Conservation (phyloP, 2,888 invertebrate genomes). For the Dryadula phaetusa region DNA sequence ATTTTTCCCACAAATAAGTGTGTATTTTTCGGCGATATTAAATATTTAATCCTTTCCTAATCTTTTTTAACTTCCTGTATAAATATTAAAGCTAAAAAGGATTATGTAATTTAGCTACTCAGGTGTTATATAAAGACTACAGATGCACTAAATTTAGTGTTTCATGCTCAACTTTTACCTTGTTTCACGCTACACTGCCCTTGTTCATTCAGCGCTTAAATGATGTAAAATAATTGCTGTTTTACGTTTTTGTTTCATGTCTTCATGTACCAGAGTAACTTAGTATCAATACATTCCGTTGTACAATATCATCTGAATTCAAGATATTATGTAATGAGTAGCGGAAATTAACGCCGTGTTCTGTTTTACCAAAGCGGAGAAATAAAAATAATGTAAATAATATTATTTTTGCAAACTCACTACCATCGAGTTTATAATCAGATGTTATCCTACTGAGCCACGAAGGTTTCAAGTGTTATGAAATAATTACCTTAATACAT, state of each 20-base stretch:
- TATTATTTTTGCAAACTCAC: too few relatives aligned
- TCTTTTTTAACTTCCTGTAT: not conserved
- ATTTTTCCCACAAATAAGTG: too few relatives aligned
- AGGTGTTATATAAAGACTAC: not conserved
- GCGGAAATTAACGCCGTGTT: too few relatives aligned
- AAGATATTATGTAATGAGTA: too few relatives aligned
- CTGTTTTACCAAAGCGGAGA: too few relatives aligned
- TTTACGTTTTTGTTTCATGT: not conserved
- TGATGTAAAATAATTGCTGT: not conserved
- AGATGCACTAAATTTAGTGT: conserved; percentile 6
- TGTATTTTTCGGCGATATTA: too few relatives aligned
- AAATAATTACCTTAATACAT: not conserved
- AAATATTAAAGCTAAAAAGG: not conserved
- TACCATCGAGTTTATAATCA: too few relatives aligned
- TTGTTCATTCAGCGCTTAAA: not conserved
- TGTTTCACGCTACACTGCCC: conserved; percentile 15
- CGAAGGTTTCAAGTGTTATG: not conserved
- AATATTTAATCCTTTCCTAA: too few relatives aligned
- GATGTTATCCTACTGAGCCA: too few relatives aligned
- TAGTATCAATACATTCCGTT: not conserved
- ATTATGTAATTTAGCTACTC: not conserved
- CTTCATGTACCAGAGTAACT: not conserved
- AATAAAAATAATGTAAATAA: too few relatives aligned
- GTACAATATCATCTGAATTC: too few relatives aligned
- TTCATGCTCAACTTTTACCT: conserved; percentile 16